phyloP scores from a whole-genome alignment of 1,140 invertebrate genomes.

The Antheraea pernyi region DNA sequence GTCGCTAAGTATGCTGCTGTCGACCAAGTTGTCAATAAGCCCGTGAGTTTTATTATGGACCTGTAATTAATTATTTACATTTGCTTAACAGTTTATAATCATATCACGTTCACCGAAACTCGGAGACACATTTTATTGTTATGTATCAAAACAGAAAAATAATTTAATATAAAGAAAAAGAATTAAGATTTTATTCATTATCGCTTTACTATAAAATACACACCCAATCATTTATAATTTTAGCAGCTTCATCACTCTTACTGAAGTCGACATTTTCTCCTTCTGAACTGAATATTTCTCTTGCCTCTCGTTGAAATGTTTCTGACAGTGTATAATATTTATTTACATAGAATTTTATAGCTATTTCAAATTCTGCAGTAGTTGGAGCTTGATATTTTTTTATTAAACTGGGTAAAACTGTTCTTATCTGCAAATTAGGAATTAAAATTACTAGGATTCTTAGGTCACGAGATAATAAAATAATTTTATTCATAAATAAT shows the following conservation, averaged over 20 bases:
- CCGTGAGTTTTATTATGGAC: constrained; percentile 14
- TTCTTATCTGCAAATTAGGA: constrained; percentile 40
- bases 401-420: constrained; percentile 28
- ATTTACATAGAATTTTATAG: constrained; percentile 40
- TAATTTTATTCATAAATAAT: too few relatives aligned
- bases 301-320: constrained; percentile 51
- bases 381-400: constrained; percentile 26
- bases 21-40: constrained; percentile 13
- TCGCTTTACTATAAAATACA: constrained; percentile 1
- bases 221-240: constrained; percentile 82
- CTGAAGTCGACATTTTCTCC: constrained; percentile 79
- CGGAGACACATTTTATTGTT: too few relatives aligned
- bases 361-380: constrained; percentile 32
- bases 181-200: too few relatives aligned
- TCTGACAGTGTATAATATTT: constrained; percentile 31
- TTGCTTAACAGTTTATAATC: too few relatives aligned
- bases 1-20: constrained; percentile 6
- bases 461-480: too few relatives aligned
- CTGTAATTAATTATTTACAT: constrained; percentile 10
- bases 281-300: constrained; percentile 46
- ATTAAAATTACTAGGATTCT: too few relatives aligned
- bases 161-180: too few relatives aligned
- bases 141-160: too few relatives aligned
- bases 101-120: too few relatives aligned
- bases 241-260: constrained; percentile 60